Base-by-base conservation (phyloP, 1,140 invertebrate genomes). In the Mya arenaria region DNA sequence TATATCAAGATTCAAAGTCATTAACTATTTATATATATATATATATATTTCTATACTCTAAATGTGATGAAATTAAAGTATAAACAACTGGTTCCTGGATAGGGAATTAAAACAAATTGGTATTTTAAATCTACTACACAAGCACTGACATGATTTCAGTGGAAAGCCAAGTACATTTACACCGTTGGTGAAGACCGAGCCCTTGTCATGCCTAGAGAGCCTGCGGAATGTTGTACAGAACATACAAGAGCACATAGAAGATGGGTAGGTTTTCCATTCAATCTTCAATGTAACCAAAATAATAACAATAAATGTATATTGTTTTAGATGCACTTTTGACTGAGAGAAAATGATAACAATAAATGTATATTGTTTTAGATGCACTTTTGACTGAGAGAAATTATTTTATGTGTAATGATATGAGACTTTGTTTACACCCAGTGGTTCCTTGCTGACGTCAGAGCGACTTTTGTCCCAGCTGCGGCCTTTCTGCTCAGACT, bases 401-500 rank as follows among this genome's bases (percentile, higher is more conserved):
- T n/a, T 32, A 34, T 37, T 10, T 32, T 6, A 36, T 15, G n/a
- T 75, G 19, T 37, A 37, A 44, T n/a, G 10, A n/a, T n/a, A 60
- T 5, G 6, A 25, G 19, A 6, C 25, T 56, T 48, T 25, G 63
- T 10, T 73, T 60, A 62, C 48, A 84, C 84, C 30, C 84, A 91
- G 89, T 10, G 91, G 88, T 37, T 74, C 84, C 19, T 69, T 89
- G 15, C 84, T 89, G 3, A 82, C 56, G 30, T 58, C 85, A 25
- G 88, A 91, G 52, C 86, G 89, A 68, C 75, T 90, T 6, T 78
- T 90, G 73, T 68, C 56, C 0, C 72, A 89, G 48, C 63, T 92
- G 32, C 80, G 89, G 19, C 89, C 89, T 52, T 91, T 90, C 69
- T 88, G 88, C 77, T 87, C 89, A 39, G 89, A 92, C 66, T 56